Evolutionary conservation across 2,113 vertebrate species (phyloP).

Genomic region (Bungarus multicinctus): DNA sequence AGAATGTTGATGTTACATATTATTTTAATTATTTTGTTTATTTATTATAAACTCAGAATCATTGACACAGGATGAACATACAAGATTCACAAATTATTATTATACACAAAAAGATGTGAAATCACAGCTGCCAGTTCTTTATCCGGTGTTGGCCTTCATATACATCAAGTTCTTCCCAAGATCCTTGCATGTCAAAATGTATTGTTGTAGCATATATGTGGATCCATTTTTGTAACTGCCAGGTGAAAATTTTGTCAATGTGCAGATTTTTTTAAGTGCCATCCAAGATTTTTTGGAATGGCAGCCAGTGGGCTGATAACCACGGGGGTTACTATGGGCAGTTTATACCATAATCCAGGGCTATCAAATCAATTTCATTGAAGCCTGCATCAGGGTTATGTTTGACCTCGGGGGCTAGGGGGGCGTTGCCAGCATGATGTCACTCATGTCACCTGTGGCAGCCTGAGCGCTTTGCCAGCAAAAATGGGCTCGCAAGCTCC

Average conservation of each 20-base stretch:
- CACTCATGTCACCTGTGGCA: too few species aligned
- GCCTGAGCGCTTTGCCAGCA: too few species aligned
- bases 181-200: not conserved
- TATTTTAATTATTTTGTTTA: not conserved
- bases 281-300: not conserved
- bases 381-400: too few species aligned
- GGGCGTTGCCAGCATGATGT: too few species aligned
- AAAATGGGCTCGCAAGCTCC: too few species aligned
- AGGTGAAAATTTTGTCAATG: not conserved
- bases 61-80: not conserved
- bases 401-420: too few species aligned
- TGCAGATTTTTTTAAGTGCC: not conserved
- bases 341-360: not conserved
- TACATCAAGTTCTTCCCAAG: not conserved
- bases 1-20: not conserved
- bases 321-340: not conserved
- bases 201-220: not conserved
- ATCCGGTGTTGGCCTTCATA: not conserved
- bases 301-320: not conserved
- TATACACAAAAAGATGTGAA: not conserved
- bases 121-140: not conserved
- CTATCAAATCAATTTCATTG: too few species aligned
- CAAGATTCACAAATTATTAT: not conserved
- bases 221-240: not conserved
- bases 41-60: not conserved